A percentile compares a stretch with the other conserved stretches of the same genome.
Conservation (phyloP, 2,113 vertebrate species). For the Cyanistes caeruleus region DNA sequence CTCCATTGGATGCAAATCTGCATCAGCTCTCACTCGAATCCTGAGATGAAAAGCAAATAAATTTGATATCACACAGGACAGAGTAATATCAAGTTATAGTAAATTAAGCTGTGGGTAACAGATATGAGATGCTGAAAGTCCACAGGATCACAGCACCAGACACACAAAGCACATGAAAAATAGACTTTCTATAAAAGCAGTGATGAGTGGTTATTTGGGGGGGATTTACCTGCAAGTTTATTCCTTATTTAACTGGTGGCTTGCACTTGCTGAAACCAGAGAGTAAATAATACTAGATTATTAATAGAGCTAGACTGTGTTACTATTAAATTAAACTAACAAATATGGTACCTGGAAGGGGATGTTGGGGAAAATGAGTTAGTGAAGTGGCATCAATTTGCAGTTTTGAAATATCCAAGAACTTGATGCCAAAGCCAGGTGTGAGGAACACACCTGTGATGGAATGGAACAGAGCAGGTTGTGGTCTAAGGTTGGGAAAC, state of each 20-base stretch:
- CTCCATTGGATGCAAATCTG: background rate
- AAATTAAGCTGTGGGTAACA: background rate
- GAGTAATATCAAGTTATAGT: background rate
- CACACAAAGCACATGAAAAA: background rate
- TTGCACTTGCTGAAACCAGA: background rate
- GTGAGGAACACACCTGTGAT: background rate
- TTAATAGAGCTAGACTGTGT: background rate
- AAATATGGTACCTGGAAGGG: background rate
- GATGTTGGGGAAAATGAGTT: background rate
- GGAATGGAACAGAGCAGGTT: background rate
- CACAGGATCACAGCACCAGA: background rate
- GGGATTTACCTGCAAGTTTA: background rate
- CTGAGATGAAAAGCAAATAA: background rate
- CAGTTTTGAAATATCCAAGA: background rate
- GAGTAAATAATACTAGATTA: background rate
- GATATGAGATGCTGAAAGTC: background rate
- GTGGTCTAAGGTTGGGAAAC: background rate
- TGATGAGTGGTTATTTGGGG: background rate
- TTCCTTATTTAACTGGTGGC: background rate
- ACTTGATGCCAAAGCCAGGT: background rate
- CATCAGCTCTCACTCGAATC: background rate
- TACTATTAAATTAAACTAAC: background rate
- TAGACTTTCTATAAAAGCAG: background rate
- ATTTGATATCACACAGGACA: rapidly evolving
- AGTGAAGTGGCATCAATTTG: background rate